Base-by-base conservation (phyloP, 2,113 vertebrate genomes). In the Meriones unguiculatus region DNA sequence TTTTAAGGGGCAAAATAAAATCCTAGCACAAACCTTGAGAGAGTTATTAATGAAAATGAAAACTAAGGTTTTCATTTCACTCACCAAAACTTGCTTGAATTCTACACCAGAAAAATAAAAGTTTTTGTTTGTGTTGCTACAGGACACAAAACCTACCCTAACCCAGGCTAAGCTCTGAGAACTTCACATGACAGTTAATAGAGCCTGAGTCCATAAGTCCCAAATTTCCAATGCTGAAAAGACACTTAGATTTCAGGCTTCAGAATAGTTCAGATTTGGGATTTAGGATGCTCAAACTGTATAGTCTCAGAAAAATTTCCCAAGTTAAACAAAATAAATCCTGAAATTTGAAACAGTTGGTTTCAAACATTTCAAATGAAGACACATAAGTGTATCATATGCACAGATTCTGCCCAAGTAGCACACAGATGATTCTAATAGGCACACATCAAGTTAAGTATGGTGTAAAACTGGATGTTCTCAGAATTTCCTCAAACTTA, bases 41-140 rank as follows among this genome's bases (percentile, higher is more conserved):
- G n/a, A 64, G 64, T 25, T 92, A 57, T 81, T 85, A 67, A n/a
- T 54, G 11, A 80, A 96, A 92, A 81, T 8, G 12, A 78, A 92
- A 84, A n/a, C 54, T 6, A 10, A 59, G 38, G 54, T 59, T 59
- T 57, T 70, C 80, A 80, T 65, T 69, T 75, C 70, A 80, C 11
- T 52, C 9, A 64, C 1, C 22, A 14, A 84, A 20, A 10, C 65
- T 67, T 6, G 8, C 30, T 90, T 32, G 22, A 30, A 65, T 84
- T 64, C 87, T 24, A 52, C 18, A n/a, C 2, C 52, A 25, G 30
- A 52, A 52, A 80, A 81, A 86, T 7, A 32, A 30, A 11, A 17
- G 30, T 22, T 73, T 75, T 72, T 92, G 28, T 28, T 65, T 70
- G 10, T 81, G 50, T 18, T 77, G n/a, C 35, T 76, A 69, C 30